Conservation (phyloP, 2,113 vertebrate species). For the Harpagus bidentatus region DNA sequence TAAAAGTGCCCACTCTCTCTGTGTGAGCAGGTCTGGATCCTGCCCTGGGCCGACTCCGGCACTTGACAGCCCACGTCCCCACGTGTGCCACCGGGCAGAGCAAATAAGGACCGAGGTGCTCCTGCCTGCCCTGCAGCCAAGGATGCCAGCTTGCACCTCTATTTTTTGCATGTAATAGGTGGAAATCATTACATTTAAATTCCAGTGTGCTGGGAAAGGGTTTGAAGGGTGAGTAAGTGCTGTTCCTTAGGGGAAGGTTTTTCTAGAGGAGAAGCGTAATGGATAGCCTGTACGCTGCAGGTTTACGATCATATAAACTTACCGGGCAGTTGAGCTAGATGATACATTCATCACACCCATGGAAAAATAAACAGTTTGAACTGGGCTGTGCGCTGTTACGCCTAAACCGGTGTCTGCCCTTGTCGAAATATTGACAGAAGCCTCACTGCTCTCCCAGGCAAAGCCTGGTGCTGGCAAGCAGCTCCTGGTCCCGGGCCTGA, state of each 20-base stretch:
- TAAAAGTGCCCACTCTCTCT: background rate
- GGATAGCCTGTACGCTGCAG: background rate
- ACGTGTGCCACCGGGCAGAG: accelerated
- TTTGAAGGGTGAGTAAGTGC: background rate
- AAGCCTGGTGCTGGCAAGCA: background rate
- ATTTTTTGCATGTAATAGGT: accelerated
- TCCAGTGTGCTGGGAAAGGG: background rate
- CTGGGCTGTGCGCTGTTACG: background rate
- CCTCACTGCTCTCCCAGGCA: background rate
- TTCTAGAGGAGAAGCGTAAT: background rate
- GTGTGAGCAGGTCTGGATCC: background rate
- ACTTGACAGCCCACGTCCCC: accelerated
- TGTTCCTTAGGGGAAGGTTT: background rate
- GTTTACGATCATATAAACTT: background rate
- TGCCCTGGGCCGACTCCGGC: background rate
- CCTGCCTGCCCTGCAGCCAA: background rate
- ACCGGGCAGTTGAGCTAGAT: background rate
- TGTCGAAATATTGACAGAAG: background rate
- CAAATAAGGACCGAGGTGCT: background rate
- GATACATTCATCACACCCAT: accelerated
- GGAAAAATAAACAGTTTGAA: background rate
- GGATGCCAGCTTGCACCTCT: background rate
- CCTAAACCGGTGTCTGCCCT: background rate
- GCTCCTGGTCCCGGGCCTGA: background rate
- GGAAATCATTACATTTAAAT: background rate